Evolutionary conservation across 2,797 vertebrate species (phyloP), one percentile per base, ranked within the genome.

Genomic region (Falco naumanni): DNA sequence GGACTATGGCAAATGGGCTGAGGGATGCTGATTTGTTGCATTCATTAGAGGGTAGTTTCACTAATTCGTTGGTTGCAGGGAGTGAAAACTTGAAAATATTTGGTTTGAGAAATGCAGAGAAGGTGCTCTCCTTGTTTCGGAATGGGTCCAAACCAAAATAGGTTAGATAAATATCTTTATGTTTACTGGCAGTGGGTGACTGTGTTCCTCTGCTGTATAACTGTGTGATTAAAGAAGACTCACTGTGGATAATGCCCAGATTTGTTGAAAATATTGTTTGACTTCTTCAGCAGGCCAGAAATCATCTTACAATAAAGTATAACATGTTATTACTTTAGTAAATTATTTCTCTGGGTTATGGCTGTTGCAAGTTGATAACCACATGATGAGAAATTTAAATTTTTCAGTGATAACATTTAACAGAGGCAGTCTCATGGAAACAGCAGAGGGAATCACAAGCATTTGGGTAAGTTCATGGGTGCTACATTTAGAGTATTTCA

Each of bases 381-480:
- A 56, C 29, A 37, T 57, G 80, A 89, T 57, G 26, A 90, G 75
- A 95, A 93, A 83, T 69, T 37, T 22, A 71, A 66, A 5, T 48
- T 93, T 81, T 95, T 96, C 56, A 69, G 54, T 64, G 90, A 39
- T 90, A 60, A 43, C 29, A 29, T 39, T 79, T 61, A 89, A 66
- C 51, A 89, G 78, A 92, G 79, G 28, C 53, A 63, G 50, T 26
- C 33, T 66, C 18, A 3, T 29, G 20, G 47, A 78, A 87, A 66
- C 39, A 83, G 65, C 28, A 85, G 80, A 84, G 64, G 59, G 63
- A 94, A 74, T 74, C 7, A 1, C 47, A 86, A 83, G 60, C 34
- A 45, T 71, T 93, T 89, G 43, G 45, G 6, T 80, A 51, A 65
- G 18, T 70, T 60, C 47, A 28, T 33, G 41, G 54, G n/a, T n/a